Percentiles rank a stretch among this genome's conserved stretches.
Conservation (phyloP, 2,888 invertebrate species). For the Drosophila lacicola region DNA sequence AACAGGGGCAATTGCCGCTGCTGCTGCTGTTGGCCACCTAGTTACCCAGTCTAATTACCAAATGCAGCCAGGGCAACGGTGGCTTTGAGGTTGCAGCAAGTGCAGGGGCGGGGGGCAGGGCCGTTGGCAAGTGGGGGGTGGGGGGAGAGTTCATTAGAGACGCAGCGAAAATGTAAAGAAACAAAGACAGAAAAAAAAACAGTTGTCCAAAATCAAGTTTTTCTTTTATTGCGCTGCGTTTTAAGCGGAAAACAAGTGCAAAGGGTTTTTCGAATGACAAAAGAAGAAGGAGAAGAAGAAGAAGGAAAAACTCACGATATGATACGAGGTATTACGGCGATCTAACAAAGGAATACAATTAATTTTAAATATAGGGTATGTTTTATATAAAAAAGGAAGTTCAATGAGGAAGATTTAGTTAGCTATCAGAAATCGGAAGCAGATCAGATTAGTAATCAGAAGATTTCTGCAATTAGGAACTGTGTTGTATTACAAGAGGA, state of each 20-base stretch:
- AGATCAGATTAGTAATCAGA: too few relatives aligned
- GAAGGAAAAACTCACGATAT: not conserved
- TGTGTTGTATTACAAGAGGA: too few relatives aligned
- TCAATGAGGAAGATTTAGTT: too few relatives aligned
- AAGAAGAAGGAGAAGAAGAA: not conserved
- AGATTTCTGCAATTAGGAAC: too few relatives aligned
- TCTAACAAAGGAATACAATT: too few relatives aligned
- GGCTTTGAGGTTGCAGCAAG: conserved; percentile 48
- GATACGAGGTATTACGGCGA: not conserved
- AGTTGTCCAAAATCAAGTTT: conserved; percentile 11
- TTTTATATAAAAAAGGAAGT: too few relatives aligned
- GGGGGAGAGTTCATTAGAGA: conserved; percentile 49
- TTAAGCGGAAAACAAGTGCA: conserved; percentile 14
- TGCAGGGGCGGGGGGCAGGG: conserved; percentile 6
- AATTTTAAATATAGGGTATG: too few relatives aligned
- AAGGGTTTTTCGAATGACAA: not conserved
- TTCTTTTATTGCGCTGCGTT: conserved; percentile 10
- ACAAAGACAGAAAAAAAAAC: conserved; percentile 5
- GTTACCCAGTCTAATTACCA: conserved; percentile 75
- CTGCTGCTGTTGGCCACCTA: conserved; percentile 62
- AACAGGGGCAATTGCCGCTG: not conserved
- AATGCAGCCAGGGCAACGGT: conserved; percentile 68
- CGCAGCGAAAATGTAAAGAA: conserved; percentile 17
- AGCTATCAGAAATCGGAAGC: too few relatives aligned
- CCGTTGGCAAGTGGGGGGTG: too few relatives aligned